These are phyloP conservation scores for Neolamprologus multifasciatus DNA, from an alignment of 2,797 vertebrate genomes.

Conservation along the genomic window DNA sequence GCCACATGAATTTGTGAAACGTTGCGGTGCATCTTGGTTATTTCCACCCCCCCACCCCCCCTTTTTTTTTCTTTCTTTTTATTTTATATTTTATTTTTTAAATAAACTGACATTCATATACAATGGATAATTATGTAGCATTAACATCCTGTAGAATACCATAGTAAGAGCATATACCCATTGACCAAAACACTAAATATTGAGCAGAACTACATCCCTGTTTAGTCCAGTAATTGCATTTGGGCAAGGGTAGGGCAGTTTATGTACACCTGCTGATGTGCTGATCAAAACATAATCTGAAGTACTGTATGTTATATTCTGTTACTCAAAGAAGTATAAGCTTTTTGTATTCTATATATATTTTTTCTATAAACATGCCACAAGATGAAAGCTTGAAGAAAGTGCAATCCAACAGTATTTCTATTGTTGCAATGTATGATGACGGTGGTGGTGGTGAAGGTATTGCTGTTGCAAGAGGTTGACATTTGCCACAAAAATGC, in stretches of 20 bases:
- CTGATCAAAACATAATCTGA: conserved; percentile 77
- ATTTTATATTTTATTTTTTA: neutral
- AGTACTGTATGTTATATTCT: conserved; percentile 81
- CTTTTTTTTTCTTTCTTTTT: accelerated
- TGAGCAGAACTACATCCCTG: conserved; percentile 64
- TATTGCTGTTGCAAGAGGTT: conserved; percentile 65
- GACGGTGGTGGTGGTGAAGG: conserved; percentile 54
- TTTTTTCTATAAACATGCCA: conserved; percentile 77
- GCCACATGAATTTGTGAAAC: conserved; percentile 64
- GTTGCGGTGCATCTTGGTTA: conserved; percentile 54
- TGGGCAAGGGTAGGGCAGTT: conserved; percentile 53
- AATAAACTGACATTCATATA: conserved; percentile 49
- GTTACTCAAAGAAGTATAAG: conserved; percentile 80
- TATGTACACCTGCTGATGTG: conserved; percentile 76
- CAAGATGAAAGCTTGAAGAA: conserved; percentile 77
- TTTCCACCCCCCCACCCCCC: neutral
- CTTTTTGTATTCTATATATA: conserved; percentile 80
- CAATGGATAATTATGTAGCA: conserved; percentile 73
- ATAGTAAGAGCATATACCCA: conserved; percentile 66
- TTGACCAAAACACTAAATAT: conserved; percentile 76
- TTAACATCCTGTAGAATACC: conserved; percentile 72
- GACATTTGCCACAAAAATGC: conserved; percentile 70
- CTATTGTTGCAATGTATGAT: conserved; percentile 73
- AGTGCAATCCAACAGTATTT: conserved; percentile 79
- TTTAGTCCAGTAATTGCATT: conserved; percentile 59